Evolutionary conservation across 2,888 invertebrate species (phyloP), one percentile per base, ranked within the genome.

Genomic region (Cryptocephalus primarius): DNA sequence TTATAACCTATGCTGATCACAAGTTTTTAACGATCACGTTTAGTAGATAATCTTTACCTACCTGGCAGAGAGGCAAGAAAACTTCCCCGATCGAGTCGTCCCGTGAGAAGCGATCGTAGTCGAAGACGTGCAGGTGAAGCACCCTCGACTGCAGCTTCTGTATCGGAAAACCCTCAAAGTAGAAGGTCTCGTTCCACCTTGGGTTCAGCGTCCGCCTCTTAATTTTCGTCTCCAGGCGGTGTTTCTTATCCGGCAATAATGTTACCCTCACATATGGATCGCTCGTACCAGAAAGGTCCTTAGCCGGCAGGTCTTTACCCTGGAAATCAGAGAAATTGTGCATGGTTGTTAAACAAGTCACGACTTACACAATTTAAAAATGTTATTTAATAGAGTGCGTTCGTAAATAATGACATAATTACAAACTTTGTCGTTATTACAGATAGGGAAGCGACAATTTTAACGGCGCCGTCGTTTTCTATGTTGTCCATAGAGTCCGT

Each of bases 1-100:
- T 22, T 22, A 22, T 22, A 4, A 22, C 3, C 3, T 6, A 22
- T 22, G 6, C 2, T 22, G 22, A 22, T 22, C 22, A 22, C 6
- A 22, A 22, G 2, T 6, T 22, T 22, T n/a, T n/a, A n/a, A n/a
- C n/a, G n/a, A n/a, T n/a, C n/a, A n/a, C n/a, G n/a, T 22, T 6
- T 22, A 22, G 6, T 22, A 22, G 2, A 22, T 4, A 22, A 22
- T 22, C 22, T 6, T 22, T 22, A 22, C 90, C 84, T 22, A 22
- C 90, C 84, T 91, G 91, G 68, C 90, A 91, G 8, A 93, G 75
- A 8, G 92, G 92, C 61, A 92, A 73, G 71, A 91, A 92, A 55
- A 92, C 88, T 72, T 93, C 92, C 4, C 92, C 92, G 62, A 93
- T 93, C 42, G 92, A 91, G 68, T 93, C 92, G 67, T 93, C 92